These are phyloP conservation scores for Gobiocypris rarus DNA, from an alignment of 2,113 vertebrate species.

Conservation along the genomic window DNA sequence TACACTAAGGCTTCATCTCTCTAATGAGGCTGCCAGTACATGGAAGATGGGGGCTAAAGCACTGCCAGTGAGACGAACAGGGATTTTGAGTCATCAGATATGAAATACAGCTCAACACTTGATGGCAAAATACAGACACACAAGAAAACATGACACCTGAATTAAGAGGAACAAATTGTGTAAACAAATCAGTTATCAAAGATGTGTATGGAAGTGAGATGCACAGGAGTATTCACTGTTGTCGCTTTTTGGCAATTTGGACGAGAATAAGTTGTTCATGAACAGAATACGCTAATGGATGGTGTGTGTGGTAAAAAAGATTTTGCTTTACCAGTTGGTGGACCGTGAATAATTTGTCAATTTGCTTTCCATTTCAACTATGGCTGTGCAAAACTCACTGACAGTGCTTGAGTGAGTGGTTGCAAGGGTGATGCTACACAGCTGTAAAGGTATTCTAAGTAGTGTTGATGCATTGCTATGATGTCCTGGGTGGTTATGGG, in stretches of 20 bases:
- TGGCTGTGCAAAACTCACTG: neutral
- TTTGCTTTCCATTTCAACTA: constrained; percentile 10
- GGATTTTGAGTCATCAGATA: constrained; percentile 2
- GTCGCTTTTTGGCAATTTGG: neutral
- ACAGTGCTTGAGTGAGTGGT: constrained; percentile 1
- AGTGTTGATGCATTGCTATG: neutral
- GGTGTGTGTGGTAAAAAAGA: neutral
- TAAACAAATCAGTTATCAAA: neutral
- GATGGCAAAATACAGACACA: constrained; percentile 30
- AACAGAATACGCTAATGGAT: neutral
- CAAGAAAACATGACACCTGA: constrained; percentile 1
- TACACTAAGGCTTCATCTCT: constrained; percentile 34
- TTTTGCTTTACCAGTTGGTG: neutral
- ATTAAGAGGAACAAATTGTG: constrained; percentile 21
- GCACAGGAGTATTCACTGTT: neutral
- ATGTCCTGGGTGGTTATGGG: neutral
- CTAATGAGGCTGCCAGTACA: constrained; percentile 39
- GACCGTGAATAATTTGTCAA: constrained; percentile 11
- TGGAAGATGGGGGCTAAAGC: constrained; percentile 23
- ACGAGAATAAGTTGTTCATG: neutral
- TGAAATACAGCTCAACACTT: constrained; percentile 14
- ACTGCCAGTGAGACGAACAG: constrained; percentile 9
- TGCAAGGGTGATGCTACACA: neutral
- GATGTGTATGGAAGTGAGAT: neutral
- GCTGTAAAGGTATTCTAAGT: neutral